Evolutionary conservation across 2,113 vertebrate species (phyloP).

Genomic region (Grantiella picta): DNA sequence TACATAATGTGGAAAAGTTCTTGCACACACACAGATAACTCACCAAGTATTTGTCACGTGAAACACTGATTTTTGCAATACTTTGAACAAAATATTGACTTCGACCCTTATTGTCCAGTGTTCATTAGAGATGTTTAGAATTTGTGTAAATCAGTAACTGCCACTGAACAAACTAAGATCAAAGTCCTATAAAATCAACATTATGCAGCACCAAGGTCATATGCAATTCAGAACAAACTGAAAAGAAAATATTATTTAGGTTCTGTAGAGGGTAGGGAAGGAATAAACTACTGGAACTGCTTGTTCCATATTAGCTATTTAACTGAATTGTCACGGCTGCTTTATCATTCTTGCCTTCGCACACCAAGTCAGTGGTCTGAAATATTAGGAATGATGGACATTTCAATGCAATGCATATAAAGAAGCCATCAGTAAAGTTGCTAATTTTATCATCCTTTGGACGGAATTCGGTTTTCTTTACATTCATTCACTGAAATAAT

Average conservation of each 20-base stretch:
- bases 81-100: conserved; percentile 45
- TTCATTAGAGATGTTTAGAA: conserved; percentile 58
- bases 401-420: conserved; percentile 61
- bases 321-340: conserved; percentile 20
- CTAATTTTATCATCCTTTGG: conserved; percentile 21
- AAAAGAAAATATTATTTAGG: conserved; percentile 40
- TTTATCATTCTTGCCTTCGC: conserved; percentile 38
- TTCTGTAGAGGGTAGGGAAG: conserved; percentile 14
- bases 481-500: background rate
- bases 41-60: background rate
- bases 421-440: conserved; percentile 41
- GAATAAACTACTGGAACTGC: conserved; percentile 34
- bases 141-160: conserved; percentile 62
- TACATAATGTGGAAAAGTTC: background rate
- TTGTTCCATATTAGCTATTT: conserved; percentile 41
- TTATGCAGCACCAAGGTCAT: conserved; percentile 65
- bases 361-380: conserved; percentile 60
- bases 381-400: conserved; percentile 62
- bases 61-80: conserved; percentile 32
- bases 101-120: conserved; percentile 50
- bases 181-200: conserved; percentile 69
- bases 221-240: conserved; percentile 43
- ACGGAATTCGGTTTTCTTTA: conserved; percentile 10
- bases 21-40: conserved; percentile 50
- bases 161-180: conserved; percentile 44